Evolutionary conservation across 2,797 vertebrate species (phyloP).

Genomic region (Spinus pinus): DNA sequence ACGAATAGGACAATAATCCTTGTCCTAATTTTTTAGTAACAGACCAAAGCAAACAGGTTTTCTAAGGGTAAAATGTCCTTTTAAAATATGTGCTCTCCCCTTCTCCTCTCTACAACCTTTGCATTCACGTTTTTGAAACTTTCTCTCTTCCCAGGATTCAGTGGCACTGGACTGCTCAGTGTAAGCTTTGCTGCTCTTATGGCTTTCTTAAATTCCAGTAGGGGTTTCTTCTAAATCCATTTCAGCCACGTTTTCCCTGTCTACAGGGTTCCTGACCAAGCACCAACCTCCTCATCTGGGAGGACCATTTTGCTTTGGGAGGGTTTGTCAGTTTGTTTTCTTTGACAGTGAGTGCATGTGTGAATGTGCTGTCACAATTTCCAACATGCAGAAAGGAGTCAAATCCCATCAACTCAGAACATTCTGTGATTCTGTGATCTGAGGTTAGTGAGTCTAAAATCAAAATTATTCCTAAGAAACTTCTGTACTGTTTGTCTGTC

Average conservation of each 20-base stretch:
- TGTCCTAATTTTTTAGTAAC: conserved; percentile 59
- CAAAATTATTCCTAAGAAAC: background rate
- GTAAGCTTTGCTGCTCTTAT: background rate
- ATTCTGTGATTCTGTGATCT: background rate
- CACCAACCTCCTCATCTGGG: background rate
- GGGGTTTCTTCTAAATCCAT: background rate
- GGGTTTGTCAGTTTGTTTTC: background rate
- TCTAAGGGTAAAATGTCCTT: conserved; percentile 13
- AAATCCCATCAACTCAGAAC: background rate
- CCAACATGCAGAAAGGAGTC: rapidly evolving
- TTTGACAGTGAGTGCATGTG: background rate
- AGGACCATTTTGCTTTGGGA: background rate
- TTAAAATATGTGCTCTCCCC: background rate
- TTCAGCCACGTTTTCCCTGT: background rate
- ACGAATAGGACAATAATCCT: conserved; percentile 60
- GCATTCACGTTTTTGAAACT: background rate
- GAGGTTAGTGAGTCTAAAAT: background rate
- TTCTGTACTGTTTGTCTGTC: background rate
- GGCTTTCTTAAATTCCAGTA: background rate
- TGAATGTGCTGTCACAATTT: background rate
- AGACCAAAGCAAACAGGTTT: conserved; percentile 35
- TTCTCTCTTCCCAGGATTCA: background rate
- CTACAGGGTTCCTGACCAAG: background rate
- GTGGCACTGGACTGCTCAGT: background rate
- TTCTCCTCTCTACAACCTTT: background rate